Percentiles rank a stretch among this genome's conserved stretches.
These are phyloP conservation scores for Montipora sp. DNA, from an alignment of 64 coral and sea anemone genomes.

Conservation along the genomic window DNA sequence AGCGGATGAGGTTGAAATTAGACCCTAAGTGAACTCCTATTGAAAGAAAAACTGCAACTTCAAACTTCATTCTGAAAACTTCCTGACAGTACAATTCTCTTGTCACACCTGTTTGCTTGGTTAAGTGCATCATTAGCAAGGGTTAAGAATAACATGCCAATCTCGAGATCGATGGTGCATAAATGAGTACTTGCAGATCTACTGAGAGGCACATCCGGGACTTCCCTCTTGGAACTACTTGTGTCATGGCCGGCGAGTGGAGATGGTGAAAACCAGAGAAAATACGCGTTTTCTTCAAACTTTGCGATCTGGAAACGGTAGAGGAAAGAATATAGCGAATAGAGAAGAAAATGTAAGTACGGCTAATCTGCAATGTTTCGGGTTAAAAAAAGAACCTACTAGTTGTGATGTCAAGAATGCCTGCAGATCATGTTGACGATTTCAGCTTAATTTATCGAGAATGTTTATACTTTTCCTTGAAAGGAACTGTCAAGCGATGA, in stretches of 20 bases:
- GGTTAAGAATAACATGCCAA: too few species aligned
- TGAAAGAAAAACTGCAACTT: too few species aligned
- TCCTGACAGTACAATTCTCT: too few species aligned
- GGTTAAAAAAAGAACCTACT: background rate
- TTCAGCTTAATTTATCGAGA: background rate
- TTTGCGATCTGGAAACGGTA: conserved; percentile 39
- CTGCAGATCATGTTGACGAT: background rate
- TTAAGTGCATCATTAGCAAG: too few species aligned
- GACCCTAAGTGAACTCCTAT: too few species aligned
- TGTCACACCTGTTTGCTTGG: too few species aligned
- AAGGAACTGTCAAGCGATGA: conserved; percentile 61
- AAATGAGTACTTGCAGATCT: background rate
- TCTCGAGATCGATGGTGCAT: too few species aligned
- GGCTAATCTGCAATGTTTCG: background rate
- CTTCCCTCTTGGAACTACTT: background rate
- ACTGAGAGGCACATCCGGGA: background rate
- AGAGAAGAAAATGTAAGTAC: conserved; percentile 24
- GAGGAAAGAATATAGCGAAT: conserved; percentile 46
- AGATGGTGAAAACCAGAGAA: conserved; percentile 39
- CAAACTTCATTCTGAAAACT: too few species aligned
- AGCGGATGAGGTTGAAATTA: too few species aligned
- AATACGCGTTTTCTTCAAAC: conserved; percentile 18
- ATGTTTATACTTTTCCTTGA: background rate
- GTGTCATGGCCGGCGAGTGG: too few species aligned
- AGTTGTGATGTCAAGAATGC: background rate